Percentiles rank a stretch among this genome's conserved stretches.
phyloP scores from a whole-genome alignment of 2,888 invertebrate genomes.

The Trissolcus japonicus region DNA sequence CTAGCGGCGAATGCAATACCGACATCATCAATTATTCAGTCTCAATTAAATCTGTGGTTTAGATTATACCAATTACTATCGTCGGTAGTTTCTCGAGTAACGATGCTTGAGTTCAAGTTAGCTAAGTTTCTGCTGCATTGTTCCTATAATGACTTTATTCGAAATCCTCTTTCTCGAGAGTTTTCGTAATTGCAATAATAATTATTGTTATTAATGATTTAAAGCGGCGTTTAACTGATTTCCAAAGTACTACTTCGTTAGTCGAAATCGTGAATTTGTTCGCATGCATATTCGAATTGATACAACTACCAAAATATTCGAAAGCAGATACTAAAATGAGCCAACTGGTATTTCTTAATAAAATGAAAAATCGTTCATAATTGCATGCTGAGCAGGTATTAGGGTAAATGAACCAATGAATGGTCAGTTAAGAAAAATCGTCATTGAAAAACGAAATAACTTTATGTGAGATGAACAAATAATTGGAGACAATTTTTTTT shows the following conservation, averaged over 20 bases:
- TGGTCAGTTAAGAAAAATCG: too few relatives aligned
- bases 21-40: slow-evolving; percentile 63
- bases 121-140: slow-evolving; percentile 53
- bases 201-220: slow-evolving; percentile 40
- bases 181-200: slow-evolving; percentile 41
- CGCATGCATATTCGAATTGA: too few relatives aligned
- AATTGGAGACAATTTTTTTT: too few relatives aligned
- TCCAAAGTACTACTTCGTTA: background rate
- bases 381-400: too few relatives aligned
- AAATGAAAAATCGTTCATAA: too few relatives aligned
- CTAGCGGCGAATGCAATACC: slow-evolving; percentile 44
- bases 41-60: slow-evolving; percentile 63
- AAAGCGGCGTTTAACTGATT: background rate
- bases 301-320: too few relatives aligned
- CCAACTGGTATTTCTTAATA: too few relatives aligned
- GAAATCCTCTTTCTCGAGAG: slow-evolving; percentile 46
- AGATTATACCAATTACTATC: slow-evolving; percentile 62
- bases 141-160: slow-evolving; percentile 56
- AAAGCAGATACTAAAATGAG: too few relatives aligned
- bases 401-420: too few relatives aligned
- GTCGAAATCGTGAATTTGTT: too few relatives aligned
- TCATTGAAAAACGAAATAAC: too few relatives aligned
- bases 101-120: slow-evolving; percentile 53
- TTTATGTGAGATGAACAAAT: too few relatives aligned
- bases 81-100: slow-evolving; percentile 51